Evolutionary conservation across 1,140 invertebrate genomes (phyloP).

Genomic region (Cotesia chilonis): DNA sequence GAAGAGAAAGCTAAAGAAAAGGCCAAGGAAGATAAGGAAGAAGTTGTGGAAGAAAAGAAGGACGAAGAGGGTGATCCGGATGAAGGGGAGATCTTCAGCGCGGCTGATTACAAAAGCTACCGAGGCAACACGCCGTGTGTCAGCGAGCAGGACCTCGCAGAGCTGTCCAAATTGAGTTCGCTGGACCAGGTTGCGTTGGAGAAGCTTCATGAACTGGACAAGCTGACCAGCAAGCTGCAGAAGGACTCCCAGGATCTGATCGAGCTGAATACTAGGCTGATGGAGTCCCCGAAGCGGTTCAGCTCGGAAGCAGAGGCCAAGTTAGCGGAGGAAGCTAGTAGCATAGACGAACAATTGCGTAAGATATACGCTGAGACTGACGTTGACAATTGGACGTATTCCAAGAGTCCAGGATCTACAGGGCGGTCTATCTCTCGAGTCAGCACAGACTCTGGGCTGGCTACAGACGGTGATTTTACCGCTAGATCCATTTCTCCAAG

Average conservation of each 20-base stretch:
- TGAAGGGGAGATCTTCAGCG: conserved; percentile 77
- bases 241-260: conserved; percentile 82
- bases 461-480: conserved; percentile 63
- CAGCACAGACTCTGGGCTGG: conserved; percentile 62
- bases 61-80: conserved; percentile 56
- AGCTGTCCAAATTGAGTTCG: conserved; percentile 76
- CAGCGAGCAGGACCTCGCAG: conserved; percentile 80
- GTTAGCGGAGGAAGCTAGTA: conserved; percentile 71
- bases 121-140: conserved; percentile 77
- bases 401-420: conserved; percentile 67
- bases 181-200: conserved; percentile 80
- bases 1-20: conserved; percentile 59
- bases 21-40: conserved; percentile 59
- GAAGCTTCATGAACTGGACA: conserved; percentile 81
- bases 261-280: conserved; percentile 75
- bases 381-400: conserved; percentile 77
- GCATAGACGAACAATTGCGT: conserved; percentile 75
- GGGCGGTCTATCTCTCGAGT: conserved; percentile 62
- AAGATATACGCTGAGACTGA: conserved; percentile 74
- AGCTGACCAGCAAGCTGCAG: conserved; percentile 77
- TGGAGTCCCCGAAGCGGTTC: conserved; percentile 68
- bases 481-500: conserved; percentile 62
- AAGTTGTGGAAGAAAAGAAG: conserved; percentile 46
- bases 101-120: conserved; percentile 82
- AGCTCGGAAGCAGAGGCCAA: conserved; percentile 69